Base-by-base conservation (phyloP, 2,797 vertebrate genomes). In the Sylvia borin region DNA sequence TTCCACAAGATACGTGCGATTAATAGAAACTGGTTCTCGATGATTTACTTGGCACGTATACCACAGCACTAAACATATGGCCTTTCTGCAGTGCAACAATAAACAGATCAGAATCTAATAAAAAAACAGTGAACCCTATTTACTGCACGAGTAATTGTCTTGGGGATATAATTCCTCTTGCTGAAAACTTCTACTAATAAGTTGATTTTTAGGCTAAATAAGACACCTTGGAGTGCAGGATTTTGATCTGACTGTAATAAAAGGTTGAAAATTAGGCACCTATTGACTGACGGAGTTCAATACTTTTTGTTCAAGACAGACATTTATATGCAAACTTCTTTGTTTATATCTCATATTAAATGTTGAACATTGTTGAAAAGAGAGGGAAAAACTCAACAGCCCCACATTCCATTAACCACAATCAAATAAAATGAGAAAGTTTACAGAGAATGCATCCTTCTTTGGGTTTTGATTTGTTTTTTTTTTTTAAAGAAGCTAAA, bases 211-310 rank as follows among this genome's bases (percentile, higher is more conserved):
- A 81, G 43, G 27, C 43, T 88, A 88, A 93, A 90, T 83, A 81
- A 91, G 74, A 96, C 67, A 91, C 55, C 68, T 93, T 57, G 27
- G n/a, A 55, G 36, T 84, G 71, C 51, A 47, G 16, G 34, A 86
- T 86, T 94, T 91, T 90, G 73, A 68, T 93, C 51, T 75, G 58
- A 73, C 51, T 67, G 40, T n/a, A 90, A 66, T 64, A 86, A 93
- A 96, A 93, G 16, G 34, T 76, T 73, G 76, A 92, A 92, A 94
- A 78, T 62, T 68, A 86, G 85, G 62, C 70, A 90, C 55, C 48
- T 84, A 90, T 57, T 91, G 89, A 92, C 73, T 72, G 70, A 75
- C 48, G 90, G 36, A 81, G 80, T 88, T 96, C 66, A 88, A 40
- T 86, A 48, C 10, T 68, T 88, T 94, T 92, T 81, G 19, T 88